These are phyloP conservation scores for Nasonovia ribisnigri DNA, from an alignment of 2,888 invertebrate species.

Conservation along the genomic window DNA sequence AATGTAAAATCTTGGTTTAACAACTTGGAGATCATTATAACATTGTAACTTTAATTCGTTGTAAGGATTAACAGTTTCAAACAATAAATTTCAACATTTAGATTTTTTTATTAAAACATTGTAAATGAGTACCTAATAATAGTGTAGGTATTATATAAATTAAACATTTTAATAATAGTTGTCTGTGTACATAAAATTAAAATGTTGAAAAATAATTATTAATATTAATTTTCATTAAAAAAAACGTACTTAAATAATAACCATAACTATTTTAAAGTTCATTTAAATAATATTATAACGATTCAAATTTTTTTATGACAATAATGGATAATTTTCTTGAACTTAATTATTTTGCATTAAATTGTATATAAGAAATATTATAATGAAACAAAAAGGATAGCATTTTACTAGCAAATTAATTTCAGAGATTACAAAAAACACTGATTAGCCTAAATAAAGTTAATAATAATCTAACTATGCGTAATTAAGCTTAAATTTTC, in stretches of 20 bases:
- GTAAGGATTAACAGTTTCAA: not conserved
- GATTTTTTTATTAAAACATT: not conserved
- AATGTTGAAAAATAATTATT: not conserved
- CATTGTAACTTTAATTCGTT: not conserved
- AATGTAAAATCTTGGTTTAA: not conserved
- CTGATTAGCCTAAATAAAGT: not conserved
- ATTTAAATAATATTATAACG: not conserved
- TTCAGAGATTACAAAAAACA: not conserved
- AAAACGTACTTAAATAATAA: not conserved
- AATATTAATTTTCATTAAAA: not conserved
- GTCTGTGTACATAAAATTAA: not conserved
- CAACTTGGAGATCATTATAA: not conserved
- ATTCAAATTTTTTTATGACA: not conserved
- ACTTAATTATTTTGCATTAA: not conserved
- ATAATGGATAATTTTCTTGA: not conserved
- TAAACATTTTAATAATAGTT: not conserved
- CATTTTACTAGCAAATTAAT: not conserved
- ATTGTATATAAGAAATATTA: not conserved
- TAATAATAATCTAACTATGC: constrained; percentile 8
- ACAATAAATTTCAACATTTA: not conserved
- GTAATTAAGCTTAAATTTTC: not conserved
- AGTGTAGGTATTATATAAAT: not conserved
- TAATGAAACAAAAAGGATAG: not conserved
- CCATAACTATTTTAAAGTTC: not conserved
- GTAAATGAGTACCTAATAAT: no score